phyloP scores from a whole-genome alignment of 2,797 vertebrate species.

The Halcyon smyrnensis region DNA sequence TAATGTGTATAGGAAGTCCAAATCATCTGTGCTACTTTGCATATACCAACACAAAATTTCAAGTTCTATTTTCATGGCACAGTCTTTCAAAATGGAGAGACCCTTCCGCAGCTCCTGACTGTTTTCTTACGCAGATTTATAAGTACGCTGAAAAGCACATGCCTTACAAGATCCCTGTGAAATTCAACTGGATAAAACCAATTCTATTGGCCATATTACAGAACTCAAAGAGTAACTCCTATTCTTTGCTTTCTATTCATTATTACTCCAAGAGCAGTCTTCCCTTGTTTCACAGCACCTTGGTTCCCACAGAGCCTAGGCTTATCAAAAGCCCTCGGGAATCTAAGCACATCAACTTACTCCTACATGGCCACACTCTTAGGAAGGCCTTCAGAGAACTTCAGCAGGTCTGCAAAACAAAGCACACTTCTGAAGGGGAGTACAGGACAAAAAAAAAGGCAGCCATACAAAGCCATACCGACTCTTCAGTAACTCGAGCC shows the following conservation, averaged over 20 bases:
- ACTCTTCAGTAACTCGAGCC: neutral
- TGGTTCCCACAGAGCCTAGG: neutral
- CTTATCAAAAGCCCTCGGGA: neutral
- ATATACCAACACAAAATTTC: neutral
- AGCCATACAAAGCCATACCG: neutral
- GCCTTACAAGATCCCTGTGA: neutral
- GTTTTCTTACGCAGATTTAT: neutral
- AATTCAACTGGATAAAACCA: neutral
- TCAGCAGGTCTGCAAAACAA: neutral
- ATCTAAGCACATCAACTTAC: neutral
- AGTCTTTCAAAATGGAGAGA: neutral
- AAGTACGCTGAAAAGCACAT: neutral
- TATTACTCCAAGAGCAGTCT: neutral
- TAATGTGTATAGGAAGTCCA: neutral
- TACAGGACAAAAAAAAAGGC: neutral
- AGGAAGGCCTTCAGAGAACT: neutral
- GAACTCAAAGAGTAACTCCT: neutral
- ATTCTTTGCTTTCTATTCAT: too few relatives aligned
- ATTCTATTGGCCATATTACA: neutral
- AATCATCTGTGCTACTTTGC: neutral
- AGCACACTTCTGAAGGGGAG: neutral
- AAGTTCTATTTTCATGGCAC: neutral
- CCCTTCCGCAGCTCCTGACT: neutral
- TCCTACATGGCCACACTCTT: neutral
- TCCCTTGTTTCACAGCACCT: neutral